phyloP scores from a whole-genome alignment of 1,140 invertebrate species.

The Conus ventricosus region DNA sequence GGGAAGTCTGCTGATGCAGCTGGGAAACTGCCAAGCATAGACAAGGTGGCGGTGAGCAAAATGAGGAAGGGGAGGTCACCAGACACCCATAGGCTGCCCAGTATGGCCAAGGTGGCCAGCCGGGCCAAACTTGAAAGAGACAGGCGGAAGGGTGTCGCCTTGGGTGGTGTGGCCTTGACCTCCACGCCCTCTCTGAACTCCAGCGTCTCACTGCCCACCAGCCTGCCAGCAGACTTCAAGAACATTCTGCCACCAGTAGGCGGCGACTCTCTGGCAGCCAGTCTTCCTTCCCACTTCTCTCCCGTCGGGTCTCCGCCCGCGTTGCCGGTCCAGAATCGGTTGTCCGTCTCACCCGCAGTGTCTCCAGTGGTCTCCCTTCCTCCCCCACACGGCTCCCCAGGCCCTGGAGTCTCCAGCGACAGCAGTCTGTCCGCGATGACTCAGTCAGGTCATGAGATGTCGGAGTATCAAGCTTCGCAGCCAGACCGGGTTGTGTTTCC shows the following conservation, averaged over 20 bases:
- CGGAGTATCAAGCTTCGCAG: conserved; percentile 4
- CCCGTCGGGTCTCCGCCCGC: neutral
- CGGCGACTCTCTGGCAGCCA: neutral
- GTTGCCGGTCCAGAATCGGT: neutral
- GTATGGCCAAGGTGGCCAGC: neutral
- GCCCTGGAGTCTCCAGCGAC: neutral
- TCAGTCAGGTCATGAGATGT: neutral
- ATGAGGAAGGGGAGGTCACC: neutral
- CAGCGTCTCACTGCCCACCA: neutral
- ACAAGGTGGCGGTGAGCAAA: neutral
- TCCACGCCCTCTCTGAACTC: neutral
- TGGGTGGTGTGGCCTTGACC: neutral
- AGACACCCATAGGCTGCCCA: neutral
- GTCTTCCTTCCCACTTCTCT: neutral
- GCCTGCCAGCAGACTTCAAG: neutral
- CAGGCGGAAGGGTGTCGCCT: too few relatives aligned
- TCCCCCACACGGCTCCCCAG: neutral
- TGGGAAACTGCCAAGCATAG: neutral
- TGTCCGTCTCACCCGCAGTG: neutral
- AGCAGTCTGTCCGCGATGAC: conserved; percentile 6
- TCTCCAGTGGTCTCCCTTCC: neutral
- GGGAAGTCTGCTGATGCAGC: neutral
- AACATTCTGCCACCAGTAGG: neutral
- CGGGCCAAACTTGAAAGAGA: neutral
- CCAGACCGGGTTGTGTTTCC: conserved; percentile 10